These are phyloP conservation scores for Eurystomus gularis DNA, from an alignment of 2,113 vertebrate species.

Conservation along the genomic window DNA sequence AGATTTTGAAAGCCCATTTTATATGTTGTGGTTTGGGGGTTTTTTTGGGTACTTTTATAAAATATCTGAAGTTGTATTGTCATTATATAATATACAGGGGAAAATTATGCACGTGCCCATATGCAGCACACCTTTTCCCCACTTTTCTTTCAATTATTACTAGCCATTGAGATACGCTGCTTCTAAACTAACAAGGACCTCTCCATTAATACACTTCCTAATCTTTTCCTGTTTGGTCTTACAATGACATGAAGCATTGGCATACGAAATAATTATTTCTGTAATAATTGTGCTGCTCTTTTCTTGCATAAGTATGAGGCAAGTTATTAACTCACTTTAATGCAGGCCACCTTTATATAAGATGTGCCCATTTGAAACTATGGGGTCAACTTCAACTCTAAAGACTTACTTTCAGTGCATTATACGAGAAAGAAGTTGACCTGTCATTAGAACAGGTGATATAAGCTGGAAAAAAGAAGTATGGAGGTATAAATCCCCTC, in stretches of 20 bases:
- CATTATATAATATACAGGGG: not conserved
- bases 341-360: not conserved
- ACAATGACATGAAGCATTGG: not conserved
- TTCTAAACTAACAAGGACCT: not conserved
- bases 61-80: not conserved
- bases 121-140: not conserved
- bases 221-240: not conserved
- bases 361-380: not conserved
- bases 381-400: not conserved
- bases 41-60: not conserved
- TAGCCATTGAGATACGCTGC: not conserved
- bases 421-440: not conserved
- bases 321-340: not conserved
- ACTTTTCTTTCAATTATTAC: not conserved
- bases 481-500: not conserved
- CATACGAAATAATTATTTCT: constrained; percentile 3
- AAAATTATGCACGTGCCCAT: not conserved
- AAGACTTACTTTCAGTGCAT: not conserved
- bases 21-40: not conserved
- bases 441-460: not conserved
- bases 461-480: not conserved
- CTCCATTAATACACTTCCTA: not conserved
- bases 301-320: not conserved
- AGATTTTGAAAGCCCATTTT: not conserved
- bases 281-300: not conserved